Conservation (phyloP, 2,888 invertebrate species). For the Dasysyrphus tricinctus region DNA sequence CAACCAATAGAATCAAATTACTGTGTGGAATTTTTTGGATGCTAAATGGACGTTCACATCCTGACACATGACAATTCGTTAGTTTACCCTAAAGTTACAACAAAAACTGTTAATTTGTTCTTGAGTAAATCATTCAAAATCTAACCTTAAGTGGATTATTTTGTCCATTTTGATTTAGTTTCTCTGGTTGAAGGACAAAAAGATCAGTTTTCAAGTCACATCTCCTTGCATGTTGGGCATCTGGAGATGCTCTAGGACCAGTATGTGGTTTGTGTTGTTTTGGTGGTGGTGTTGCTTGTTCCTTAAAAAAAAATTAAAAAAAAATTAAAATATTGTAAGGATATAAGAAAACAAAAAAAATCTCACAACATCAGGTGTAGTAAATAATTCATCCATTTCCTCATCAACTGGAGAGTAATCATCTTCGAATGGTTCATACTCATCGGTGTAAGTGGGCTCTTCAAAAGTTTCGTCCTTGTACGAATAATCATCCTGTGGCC, state of each 20-base stretch:
- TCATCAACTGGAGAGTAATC: conserved; percentile 82
- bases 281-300: conserved; percentile 81
- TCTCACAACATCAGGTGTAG: conserved; percentile 82
- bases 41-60: conserved; percentile 95
- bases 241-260: conserved; percentile 84
- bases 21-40: conserved; percentile 96
- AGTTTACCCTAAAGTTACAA: conserved; percentile 87
- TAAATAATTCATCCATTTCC: conserved; percentile 81
- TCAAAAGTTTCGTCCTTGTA: conserved; percentile 81
- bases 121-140: neutral
- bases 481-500: conserved; percentile 82
- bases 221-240: conserved; percentile 87
- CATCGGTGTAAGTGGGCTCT: conserved; percentile 82
- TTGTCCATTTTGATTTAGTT: conserved; percentile 90
- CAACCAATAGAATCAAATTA: conserved; percentile 93
- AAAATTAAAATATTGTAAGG: neutral
- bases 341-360: neutral
- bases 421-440: conserved; percentile 81
- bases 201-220: conserved; percentile 95
- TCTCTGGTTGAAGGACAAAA: conserved; percentile 92
- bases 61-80: conserved; percentile 93
- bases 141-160: conserved; percentile 90
- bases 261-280: conserved; percentile 80
- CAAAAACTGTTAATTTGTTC: neutral
- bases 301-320: conserved; percentile 76